phyloP scores from a whole-genome alignment of 2,797 vertebrate species.

The Argya squamiceps region DNA sequence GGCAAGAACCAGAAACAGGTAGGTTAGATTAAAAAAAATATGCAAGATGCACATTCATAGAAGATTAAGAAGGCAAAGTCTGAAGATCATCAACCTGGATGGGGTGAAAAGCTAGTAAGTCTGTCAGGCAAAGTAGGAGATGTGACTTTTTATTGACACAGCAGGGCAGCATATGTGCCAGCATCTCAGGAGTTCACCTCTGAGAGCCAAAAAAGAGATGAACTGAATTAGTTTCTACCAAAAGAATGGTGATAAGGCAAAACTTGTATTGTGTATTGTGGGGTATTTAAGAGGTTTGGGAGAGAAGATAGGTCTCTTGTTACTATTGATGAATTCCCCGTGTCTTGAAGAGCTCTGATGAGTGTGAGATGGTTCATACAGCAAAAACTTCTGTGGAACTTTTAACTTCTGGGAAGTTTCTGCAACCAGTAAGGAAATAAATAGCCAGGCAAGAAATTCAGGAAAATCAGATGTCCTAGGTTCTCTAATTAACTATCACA shows the following conservation, averaged over 20 bases:
- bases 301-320: not conserved
- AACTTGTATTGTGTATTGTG: not conserved
- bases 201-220: not conserved
- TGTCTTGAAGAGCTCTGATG: not conserved
- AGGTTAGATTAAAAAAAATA: not conserved
- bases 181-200: not conserved
- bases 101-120: not conserved
- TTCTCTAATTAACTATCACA: not conserved
- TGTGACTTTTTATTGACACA: not conserved
- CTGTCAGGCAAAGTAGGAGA: not conserved
- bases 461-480: not conserved
- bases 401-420: not conserved
- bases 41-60: not conserved
- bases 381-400: not conserved
- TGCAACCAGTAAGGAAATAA: not conserved
- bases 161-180: fast-evolving
- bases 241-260: not conserved
- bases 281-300: not conserved
- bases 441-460: not conserved
- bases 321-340: fast-evolving
- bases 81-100: not conserved
- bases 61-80: not conserved
- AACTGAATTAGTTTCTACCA: not conserved
- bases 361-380: not conserved
- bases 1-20: not conserved